phyloP scores from a whole-genome alignment of 2,797 vertebrate species.

The Tinamus major region DNA sequence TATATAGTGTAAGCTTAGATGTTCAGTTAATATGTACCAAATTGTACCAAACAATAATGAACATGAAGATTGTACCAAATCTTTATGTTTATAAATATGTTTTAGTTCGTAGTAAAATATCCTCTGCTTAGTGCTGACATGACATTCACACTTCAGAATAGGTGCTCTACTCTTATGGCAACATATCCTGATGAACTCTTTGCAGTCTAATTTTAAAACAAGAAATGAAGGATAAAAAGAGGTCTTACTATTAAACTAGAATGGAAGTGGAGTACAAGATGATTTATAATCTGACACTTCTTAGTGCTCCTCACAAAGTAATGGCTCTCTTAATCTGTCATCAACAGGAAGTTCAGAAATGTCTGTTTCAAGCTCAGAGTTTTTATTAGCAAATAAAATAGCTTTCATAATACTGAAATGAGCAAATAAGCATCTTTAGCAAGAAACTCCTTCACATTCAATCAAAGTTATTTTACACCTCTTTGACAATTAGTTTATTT shows the following conservation, averaged over 20 bases:
- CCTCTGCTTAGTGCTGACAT: accelerated
- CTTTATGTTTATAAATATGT: not conserved
- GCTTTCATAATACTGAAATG: not conserved
- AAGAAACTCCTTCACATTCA: not conserved
- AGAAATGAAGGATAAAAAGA: not conserved
- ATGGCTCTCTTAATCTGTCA: conserved; percentile 47
- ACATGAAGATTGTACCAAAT: not conserved
- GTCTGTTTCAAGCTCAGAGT: not conserved
- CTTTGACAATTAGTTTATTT: not conserved
- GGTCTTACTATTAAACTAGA: not conserved
- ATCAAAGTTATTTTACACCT: not conserved
- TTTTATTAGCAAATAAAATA: conserved; percentile 1
- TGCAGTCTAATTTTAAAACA: not conserved
- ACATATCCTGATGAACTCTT: not conserved
- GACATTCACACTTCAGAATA: accelerated
- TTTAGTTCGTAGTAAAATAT: not conserved
- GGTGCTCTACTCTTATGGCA: accelerated
- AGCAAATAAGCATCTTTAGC: not conserved
- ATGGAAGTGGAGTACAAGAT: not conserved
- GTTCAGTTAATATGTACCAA: not conserved
- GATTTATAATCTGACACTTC: conserved; percentile 15
- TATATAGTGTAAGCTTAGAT: accelerated
- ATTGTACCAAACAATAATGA: not conserved
- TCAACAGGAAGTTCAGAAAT: conserved; percentile 8
- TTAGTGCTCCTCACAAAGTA: conserved; percentile 13